These are phyloP conservation scores for Lasius fuliginosus DNA, from an alignment of 2,888 invertebrate genomes.

Conservation along the genomic window DNA sequence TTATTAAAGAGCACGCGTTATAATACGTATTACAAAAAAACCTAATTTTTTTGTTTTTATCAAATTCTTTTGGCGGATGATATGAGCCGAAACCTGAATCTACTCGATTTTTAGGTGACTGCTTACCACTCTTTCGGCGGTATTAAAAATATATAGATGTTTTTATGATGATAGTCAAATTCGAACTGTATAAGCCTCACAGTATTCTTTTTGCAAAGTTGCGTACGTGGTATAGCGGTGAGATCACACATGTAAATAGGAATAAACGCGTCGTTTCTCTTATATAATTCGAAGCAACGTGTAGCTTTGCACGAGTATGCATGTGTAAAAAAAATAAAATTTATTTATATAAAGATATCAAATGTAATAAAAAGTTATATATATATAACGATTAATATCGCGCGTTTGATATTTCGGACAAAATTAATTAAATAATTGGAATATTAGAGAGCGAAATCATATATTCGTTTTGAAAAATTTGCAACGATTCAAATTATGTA, in stretches of 20 bases:
- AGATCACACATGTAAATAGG: constrained; percentile 5
- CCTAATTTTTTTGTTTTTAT: not conserved
- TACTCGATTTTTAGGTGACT: no score
- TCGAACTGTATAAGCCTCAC: not conserved
- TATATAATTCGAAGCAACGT: not conserved
- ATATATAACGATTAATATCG: not conserved
- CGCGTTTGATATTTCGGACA: not conserved
- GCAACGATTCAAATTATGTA: not conserved
- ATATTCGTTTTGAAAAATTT: not conserved
- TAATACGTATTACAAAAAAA: not conserved
- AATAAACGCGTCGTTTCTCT: not conserved
- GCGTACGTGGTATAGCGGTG: not conserved
- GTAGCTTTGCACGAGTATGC: not conserved
- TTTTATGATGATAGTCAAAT: constrained; percentile 3
- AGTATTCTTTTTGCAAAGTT: not conserved
- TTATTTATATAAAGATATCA: not conserved
- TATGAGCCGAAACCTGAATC: no score
- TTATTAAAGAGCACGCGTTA: not conserved
- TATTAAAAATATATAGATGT: not conserved
- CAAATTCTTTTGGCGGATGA: no score
- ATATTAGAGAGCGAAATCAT: not conserved
- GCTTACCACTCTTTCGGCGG: not conserved
- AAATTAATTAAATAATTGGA: not conserved
- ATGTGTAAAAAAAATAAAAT: not conserved
- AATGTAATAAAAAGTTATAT: not conserved